Evolutionary conservation across 2,888 invertebrate species (phyloP).

Genomic region (Drosophila nr. perissopoda): DNA sequence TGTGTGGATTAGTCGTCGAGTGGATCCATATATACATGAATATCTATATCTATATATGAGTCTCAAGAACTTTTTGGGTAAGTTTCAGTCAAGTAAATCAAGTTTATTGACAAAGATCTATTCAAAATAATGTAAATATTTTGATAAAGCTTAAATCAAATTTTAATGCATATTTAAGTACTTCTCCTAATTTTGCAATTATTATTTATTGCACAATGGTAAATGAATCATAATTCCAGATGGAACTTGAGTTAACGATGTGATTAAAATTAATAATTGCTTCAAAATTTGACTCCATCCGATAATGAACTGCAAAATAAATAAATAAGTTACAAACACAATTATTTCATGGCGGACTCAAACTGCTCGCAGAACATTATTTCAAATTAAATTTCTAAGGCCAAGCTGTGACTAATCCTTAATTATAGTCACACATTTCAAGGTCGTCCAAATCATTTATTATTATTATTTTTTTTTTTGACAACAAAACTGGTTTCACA

Average conservation of each 20-base stretch:
- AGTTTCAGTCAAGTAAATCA: conserved; percentile 13
- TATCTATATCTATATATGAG: neutral
- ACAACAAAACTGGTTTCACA: conserved; percentile 30
- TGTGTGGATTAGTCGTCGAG: conserved; percentile 56
- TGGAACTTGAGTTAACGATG: neutral
- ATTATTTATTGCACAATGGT: neutral
- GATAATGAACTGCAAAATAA: neutral
- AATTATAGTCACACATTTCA: conserved; percentile 34
- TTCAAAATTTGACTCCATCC: neutral
- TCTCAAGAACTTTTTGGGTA: conserved; percentile 39
- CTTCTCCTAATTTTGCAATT: neutral
- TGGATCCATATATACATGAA: conserved; percentile 48
- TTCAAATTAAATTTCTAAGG: neutral
- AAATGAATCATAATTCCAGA: neutral
- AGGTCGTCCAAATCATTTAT: conserved; percentile 24
- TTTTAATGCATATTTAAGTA: neutral
- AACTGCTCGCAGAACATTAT: neutral
- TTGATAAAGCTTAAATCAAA: neutral
- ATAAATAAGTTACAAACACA: neutral
- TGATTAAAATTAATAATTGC: neutral
- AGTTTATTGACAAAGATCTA: neutral
- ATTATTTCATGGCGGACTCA: neutral
- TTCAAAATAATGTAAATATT: neutral
- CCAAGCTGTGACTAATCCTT: conserved; percentile 23
- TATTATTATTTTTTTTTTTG: neutral